Evolutionary conservation across 2,888 invertebrate species (phyloP), one percentile per base, ranked within the genome.

Genomic region (Meghimatium bilineatum): DNA sequence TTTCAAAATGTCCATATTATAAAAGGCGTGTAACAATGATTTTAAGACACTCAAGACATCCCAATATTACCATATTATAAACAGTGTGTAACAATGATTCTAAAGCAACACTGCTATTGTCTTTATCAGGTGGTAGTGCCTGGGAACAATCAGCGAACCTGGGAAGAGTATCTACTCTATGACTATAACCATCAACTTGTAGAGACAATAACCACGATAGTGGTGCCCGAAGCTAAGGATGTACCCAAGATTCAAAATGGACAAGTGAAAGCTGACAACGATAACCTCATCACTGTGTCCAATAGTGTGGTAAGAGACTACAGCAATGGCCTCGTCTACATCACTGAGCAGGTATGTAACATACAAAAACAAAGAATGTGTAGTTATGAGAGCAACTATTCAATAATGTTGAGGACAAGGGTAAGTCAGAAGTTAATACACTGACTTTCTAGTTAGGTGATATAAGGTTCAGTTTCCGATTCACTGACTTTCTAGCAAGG

Each of bases 131-230:
- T 79, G 23, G n/a, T 72, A 20, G 20, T 69, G 1, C 78, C 72
- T 38, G 56, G 8, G 23, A 79, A 29, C 20, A 79, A 29, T 0
- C 32, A 32, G 5, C 72, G 5, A 26, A 78, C 83, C 44, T 49
- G 29, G n/a, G 77, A 83, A 34, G 49, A 83, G 32, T 72, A 71
- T 26, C 44, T 83, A 2, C 0, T 69, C 6, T 83, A 83, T 49
- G 83, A 83, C 83, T 72, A 52, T 44, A 26, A 52, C 69, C 71
- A 83, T 78, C 34, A 69, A 17, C 63, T 83, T 60, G 78, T 83
- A 29, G 83, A 83, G 79, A 83, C 78, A 17, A 34, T 60, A 60
- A 60, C 20, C 1, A 52, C 71, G 1, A 26, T 78, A 44, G 49
- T 76, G 20, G 14, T 71, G 26, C 56, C 78, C 8, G 49, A 49